These are phyloP conservation scores for Cephus runcator DNA, from an alignment of 2,888 invertebrate genomes.

Conservation along the genomic window DNA sequence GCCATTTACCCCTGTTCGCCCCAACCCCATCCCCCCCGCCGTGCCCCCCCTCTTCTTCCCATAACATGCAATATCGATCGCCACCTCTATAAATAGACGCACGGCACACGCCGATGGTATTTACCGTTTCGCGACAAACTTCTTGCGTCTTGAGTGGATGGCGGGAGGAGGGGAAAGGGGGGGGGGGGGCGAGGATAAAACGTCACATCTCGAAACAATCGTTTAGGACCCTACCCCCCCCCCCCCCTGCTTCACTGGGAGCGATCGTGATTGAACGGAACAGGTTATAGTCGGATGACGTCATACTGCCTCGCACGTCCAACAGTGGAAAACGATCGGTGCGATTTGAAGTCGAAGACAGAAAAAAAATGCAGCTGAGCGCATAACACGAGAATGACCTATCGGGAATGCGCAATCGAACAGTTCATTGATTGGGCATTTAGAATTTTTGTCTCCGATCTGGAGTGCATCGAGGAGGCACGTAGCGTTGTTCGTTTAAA, in stretches of 20 bases:
- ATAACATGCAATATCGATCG: slow-evolving; percentile 47
- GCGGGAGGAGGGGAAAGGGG: not conserved
- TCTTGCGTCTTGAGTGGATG: slow-evolving; percentile 21
- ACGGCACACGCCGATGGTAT: slow-evolving; percentile 42
- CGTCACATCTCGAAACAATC: slow-evolving; percentile 12
- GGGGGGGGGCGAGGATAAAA: slow-evolving; percentile 2
- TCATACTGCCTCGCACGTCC: too few species aligned
- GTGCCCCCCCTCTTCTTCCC: slow-evolving; percentile 13
- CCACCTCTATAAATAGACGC: slow-evolving; percentile 51
- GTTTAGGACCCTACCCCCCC: not conserved
- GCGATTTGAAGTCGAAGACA: too few species aligned
- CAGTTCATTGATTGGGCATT: not conserved
- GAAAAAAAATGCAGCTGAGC: too few species aligned
- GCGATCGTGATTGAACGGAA: too few species aligned
- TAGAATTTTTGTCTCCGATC: not conserved
- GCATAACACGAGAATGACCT: not conserved
- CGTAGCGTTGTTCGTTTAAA: not conserved
- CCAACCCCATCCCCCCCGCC: slow-evolving; percentile 14
- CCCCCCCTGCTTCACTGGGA: too few species aligned
- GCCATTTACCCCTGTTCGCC: slow-evolving; percentile 10
- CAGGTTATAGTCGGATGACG: too few species aligned
- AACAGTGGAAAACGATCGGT: too few species aligned
- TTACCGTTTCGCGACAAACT: slow-evolving; percentile 50
- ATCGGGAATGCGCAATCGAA: not conserved
- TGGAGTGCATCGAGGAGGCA: not conserved